Base-by-base conservation (phyloP, 2,888 invertebrate species). In the Himalopsyche tibetana region DNA sequence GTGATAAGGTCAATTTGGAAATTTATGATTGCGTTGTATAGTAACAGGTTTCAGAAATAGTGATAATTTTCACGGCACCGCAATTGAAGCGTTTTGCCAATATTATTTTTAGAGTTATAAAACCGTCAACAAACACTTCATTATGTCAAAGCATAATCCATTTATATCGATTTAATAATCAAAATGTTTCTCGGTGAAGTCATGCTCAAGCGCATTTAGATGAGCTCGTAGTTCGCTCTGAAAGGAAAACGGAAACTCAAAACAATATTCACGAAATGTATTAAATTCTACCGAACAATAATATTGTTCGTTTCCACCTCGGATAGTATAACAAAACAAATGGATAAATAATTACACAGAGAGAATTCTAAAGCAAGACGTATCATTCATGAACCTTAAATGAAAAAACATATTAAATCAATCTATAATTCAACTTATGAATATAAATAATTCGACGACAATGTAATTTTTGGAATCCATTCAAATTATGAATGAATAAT, bases 51-150 rank as follows among this genome's bases (percentile, higher is more conserved):
- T 19, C 63, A 19, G 63, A 63, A 63, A 63, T 19, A 63, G 63
- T 63, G 63, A 19, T 19, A 63, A 63, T 63, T 63, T 63, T 63
- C 63, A 63, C n/a, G 15, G 74, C 38, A 36, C 4, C 15, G 74
- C 74, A 38, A 36, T 74, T 74, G 28, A 12, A 38, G 74, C 36
- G 74, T 74, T 74, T 74, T 74, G 11, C 38, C 12, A 38, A 74
- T 74, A 36, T 74, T 38, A 74, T 74, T 74, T 74, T 38, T 74
- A 74, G 74, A 74, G 36, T 36, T 74, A 74, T 74, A 74, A 74
- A 74, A 36, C 36, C 38, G 28, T 12, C 74, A 74, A 36, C 74
- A 74, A 74, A 74, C 74, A 74, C 28, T 74, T 36, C 28, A 74
- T 5, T 38, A 15, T 74, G 36, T 74, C 74, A 74, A 74, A 36